Evolutionary conservation across 2,888 invertebrate genomes (phyloP), one percentile per base, ranked within the genome.

Genomic region (Tetragnatha montana): DNA sequence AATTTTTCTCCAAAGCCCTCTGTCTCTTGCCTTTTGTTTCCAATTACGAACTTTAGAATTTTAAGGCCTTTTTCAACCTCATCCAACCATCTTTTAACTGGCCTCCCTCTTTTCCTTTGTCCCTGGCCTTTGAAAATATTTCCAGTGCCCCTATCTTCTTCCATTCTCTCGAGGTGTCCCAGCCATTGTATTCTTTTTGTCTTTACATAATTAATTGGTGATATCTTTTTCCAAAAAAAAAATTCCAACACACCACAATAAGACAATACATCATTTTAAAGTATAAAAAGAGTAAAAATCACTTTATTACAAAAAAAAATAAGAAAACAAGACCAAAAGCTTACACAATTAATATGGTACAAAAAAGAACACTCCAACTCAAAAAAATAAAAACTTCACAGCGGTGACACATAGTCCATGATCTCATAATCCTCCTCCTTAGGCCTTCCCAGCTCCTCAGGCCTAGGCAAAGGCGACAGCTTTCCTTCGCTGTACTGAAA

Each of bases 361-460:
- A 12, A 4, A 71, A n/a, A n/a, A 21, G 22, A 71, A 71, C 10
- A 4, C 6, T 2, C 4, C 35, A 35, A 35, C 35, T 35, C 35
- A 68, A 68, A 68, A 10, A 74, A 35, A 35, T 4, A 68, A 10
- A 74, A 35, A 35, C 35, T 35, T 81, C 71, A 81, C 8, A 82
- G 10, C 19, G 89, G 88, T 3, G 91, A 91, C 47, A 88, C 79
- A 60, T 85, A 91, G 74, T 91, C 91, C n/a, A 91, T 88, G 8
- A 91, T 90, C 21, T 87, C 84, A 68, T 91, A 91, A 79, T 91
- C 91, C 19, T 91, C 91, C 74, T 91, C 91, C 12, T 91, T 88
- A 0, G 91, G 91, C 12, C 88, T 78, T 50, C 79, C 70, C 21
- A 91, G 35, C 21, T 91, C 91, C 22, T 88, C 88, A 2, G 88